Base-by-base conservation (phyloP, 2,888 invertebrate genomes). In the Conomelus anceps region DNA sequence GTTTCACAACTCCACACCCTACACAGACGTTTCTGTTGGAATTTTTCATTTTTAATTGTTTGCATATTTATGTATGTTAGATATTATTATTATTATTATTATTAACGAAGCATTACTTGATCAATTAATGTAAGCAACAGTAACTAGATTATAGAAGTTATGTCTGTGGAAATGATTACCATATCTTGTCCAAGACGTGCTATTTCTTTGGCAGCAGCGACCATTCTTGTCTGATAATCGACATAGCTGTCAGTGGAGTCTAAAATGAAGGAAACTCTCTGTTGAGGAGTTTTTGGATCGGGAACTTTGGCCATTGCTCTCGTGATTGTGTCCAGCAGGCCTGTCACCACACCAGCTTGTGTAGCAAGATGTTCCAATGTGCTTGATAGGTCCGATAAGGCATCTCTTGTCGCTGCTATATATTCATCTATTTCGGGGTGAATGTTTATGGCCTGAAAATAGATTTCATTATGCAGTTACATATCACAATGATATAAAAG, bases 151-250 rank as follows among this genome's bases (percentile, higher is more conserved):
- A 20, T 22, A 11, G 22, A 23, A 86, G 11, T 88, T 7, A 87
- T 7, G 22, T 23, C 22, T 88, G 26, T 17, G 84, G 91, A 94
- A n/a, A n/a, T 34, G 6, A 34, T 94, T 91, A 97, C 97, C 96
- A 99, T 99, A 93, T 99, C 99, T 89, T 98, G 98, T 6, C 99
- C 96, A 89, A 98, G 95, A 88, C 97, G 95, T 0, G 98, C 98
- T 91, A 99, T 98, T 93, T 99, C 98, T 94, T 99, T 99, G 23
- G 98, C 97, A 87, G 96, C 96, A 91, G 96, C 97, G 24, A 99
- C 98, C 99, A 99, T 99, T 90, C 98, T 95, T 0, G 99, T 98
- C 94, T 99, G 99, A 93, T 98, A 99, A 94, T 99, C 99, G 3
- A 98, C 99, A 93, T 97, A 99, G 86, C 96, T 96, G 91, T 96